These are phyloP conservation scores for Xiphophorus maculatus DNA, from an alignment of 2,113 vertebrate genomes.

Conservation along the genomic window DNA sequence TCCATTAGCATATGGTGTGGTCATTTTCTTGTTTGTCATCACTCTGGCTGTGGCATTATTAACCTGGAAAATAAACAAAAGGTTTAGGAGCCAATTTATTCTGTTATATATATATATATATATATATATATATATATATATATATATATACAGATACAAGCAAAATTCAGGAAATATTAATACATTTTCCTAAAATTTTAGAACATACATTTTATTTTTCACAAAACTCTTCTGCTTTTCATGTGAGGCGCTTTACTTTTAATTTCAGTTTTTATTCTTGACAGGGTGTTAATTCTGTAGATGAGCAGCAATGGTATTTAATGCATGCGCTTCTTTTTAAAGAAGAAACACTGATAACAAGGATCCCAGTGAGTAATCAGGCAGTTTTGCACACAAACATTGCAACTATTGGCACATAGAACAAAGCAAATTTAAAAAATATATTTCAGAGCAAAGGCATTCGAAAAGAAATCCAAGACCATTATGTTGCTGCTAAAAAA, in stretches of 20 bases:
- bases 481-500: slow-evolving; percentile 67
- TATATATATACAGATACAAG: neutral
- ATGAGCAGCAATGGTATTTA: slow-evolving; percentile 70
- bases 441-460: slow-evolving; percentile 72
- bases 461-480: slow-evolving; percentile 77
- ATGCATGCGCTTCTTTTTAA: slow-evolving; percentile 73
- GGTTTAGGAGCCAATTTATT: slow-evolving; percentile 30
- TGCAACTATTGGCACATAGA: slow-evolving; percentile 66
- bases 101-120: neutral
- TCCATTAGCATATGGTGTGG: slow-evolving; percentile 90
- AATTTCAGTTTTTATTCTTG: slow-evolving; percentile 33
- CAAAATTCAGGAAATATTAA: neutral
- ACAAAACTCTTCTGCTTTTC: slow-evolving; percentile 9
- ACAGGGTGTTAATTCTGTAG: slow-evolving; percentile 66
- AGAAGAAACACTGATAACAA: slow-evolving; percentile 69
- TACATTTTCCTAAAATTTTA: neutral
- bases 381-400: slow-evolving; percentile 72
- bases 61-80: slow-evolving; percentile 83
- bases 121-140: too few relatives aligned
- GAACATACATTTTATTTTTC: neutral
- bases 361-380: slow-evolving; percentile 71
- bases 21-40: slow-evolving; percentile 99
- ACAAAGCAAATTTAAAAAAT: slow-evolving; percentile 49
- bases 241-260: slow-evolving; percentile 21
- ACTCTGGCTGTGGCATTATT: slow-evolving; percentile 98